phyloP scores from a whole-genome alignment of 2,113 vertebrate species.

The Myocastor coypus region DNA sequence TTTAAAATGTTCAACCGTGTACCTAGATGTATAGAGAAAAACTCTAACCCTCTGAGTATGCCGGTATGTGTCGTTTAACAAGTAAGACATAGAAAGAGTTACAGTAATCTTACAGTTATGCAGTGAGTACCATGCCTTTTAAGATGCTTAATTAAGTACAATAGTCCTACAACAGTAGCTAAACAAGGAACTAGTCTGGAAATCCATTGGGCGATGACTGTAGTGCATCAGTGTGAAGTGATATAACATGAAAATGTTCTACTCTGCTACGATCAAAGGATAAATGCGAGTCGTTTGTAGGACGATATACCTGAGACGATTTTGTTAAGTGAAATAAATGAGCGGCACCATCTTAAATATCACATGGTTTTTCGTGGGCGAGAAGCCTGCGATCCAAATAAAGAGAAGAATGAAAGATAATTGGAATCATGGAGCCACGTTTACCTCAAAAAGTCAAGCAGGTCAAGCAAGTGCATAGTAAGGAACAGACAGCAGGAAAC shows the following conservation, averaged over 20 bases:
- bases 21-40: background rate
- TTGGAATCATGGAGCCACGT: background rate
- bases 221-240: no score
- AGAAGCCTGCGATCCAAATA: background rate
- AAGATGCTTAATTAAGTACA: background rate
- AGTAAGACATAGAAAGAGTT: background rate
- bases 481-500: fast-evolving
- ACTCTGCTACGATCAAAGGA: background rate
- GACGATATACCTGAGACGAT: background rate
- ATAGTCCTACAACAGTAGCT: background rate
- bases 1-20: background rate
- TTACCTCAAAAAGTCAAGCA: background rate
- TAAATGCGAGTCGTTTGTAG: background rate
- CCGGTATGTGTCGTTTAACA: background rate
- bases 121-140: background rate
- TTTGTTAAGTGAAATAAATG: background rate
- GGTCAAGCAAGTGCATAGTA: background rate
- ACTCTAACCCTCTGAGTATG: background rate
- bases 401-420: background rate
- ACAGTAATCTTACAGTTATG: background rate
- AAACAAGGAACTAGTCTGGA: background rate
- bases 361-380: background rate
- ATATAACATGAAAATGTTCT: fast-evolving
- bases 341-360: background rate
- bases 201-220: no score